Evolutionary conservation across 2,113 vertebrate species (phyloP).

Genomic region (Taxidea taxus): DNA sequence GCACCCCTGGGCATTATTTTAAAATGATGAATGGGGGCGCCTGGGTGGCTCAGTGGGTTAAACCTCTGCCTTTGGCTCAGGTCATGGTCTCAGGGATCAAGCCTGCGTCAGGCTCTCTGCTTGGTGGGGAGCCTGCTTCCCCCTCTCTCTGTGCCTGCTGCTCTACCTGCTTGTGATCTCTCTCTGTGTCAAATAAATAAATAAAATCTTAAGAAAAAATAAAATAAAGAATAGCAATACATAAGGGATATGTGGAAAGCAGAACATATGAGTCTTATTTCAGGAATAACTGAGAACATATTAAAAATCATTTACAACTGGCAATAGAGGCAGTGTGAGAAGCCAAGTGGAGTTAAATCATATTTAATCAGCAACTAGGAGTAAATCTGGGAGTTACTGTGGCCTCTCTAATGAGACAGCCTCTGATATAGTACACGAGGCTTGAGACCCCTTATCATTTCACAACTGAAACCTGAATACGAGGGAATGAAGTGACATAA

Average conservation of each 20-base stretch:
- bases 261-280: background rate
- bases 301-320: background rate
- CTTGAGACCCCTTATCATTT: background rate
- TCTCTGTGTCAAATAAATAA: no score
- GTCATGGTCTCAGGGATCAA: no score
- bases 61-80: no score
- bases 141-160: no score
- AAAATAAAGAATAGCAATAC: background rate
- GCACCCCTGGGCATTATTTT: background rate
- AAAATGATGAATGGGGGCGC: background rate
- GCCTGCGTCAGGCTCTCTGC: no score
- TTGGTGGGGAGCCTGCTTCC: no score
- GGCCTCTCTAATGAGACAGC: background rate
- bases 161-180: no score
- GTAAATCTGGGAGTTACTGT: background rate
- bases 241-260: background rate
- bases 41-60: no score
- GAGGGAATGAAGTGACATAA: background rate
- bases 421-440: background rate
- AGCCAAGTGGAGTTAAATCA: background rate
- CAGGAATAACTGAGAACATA: background rate
- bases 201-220: background rate
- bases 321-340: background rate
- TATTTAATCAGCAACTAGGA: background rate
- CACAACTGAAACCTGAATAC: background rate